Evolutionary conservation across 2,888 invertebrate species (phyloP).

Genomic region (Sinelater perroti): DNA sequence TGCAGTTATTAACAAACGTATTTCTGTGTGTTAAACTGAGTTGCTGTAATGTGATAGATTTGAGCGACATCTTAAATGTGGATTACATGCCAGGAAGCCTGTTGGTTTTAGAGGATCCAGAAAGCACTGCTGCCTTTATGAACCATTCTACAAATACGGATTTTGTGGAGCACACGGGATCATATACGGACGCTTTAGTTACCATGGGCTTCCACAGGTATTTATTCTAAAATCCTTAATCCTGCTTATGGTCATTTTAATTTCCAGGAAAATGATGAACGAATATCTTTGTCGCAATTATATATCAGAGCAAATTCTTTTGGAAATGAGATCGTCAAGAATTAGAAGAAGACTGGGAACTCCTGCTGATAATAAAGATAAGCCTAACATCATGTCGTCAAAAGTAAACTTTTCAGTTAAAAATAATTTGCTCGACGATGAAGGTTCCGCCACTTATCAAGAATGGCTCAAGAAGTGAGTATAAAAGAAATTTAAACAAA

Average conservation of each 20-base stretch:
- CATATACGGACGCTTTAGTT: slow-evolving; percentile 69
- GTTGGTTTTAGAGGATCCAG: slow-evolving; percentile 62
- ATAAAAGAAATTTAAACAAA: too few species aligned
- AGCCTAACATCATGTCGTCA: slow-evolving; percentile 44
- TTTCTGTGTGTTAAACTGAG: neutral
- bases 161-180: slow-evolving; percentile 60
- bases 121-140: slow-evolving; percentile 43
- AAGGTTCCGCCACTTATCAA: slow-evolving; percentile 77
- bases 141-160: slow-evolving; percentile 34
- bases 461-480: slow-evolving; percentile 78
- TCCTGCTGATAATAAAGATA: slow-evolving; percentile 51
- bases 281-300: slow-evolving; percentile 80
- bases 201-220: slow-evolving; percentile 77
- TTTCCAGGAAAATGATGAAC: slow-evolving; percentile 75
- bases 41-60: slow-evolving; percentile 54
- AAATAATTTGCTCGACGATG: slow-evolving; percentile 69
- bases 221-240: neutral
- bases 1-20: neutral
- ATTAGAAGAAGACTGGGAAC: slow-evolving; percentile 60
- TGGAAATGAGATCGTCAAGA: slow-evolving; percentile 65
- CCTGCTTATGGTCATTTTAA: slow-evolving; percentile 18
- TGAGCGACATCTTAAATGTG: slow-evolving; percentile 74
- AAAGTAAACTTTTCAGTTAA: slow-evolving; percentile 54
- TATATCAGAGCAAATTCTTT: slow-evolving; percentile 76
- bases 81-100: slow-evolving; percentile 75